Conservation (phyloP, 1,140 invertebrate genomes). For the Theocolax elegans region DNA sequence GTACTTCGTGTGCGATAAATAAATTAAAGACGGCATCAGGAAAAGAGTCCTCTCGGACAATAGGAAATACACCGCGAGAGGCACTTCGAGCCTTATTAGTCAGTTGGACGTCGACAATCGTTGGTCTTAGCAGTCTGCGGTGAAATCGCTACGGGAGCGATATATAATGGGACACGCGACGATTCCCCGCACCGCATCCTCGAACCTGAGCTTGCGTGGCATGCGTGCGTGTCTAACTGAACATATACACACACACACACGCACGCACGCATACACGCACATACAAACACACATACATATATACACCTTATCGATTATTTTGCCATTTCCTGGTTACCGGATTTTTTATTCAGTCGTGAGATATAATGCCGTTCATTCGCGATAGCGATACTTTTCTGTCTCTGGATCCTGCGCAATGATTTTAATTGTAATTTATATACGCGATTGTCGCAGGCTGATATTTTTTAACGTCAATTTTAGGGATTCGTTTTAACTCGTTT, state of each 20-base stretch:
- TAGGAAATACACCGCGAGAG: slow-evolving; percentile 17
- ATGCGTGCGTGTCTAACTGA: neutral
- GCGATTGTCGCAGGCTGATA: too few species aligned
- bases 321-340: neutral
- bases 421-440: too few species aligned
- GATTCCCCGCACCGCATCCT: neutral
- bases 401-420: too few species aligned
- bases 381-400: too few species aligned
- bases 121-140: too few species aligned
- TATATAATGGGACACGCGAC: slow-evolving; percentile 16
- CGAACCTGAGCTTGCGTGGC: neutral
- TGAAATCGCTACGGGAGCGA: neutral
- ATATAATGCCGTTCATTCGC: neutral
- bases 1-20: slow-evolving; percentile 2
- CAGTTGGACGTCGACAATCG: neutral
- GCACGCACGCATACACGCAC: too few species aligned
- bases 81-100: slow-evolving; percentile 20
- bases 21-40: slow-evolving; percentile 24
- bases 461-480: too few species aligned
- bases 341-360: neutral
- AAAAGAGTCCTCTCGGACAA: slow-evolving; percentile 20
- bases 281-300: too few species aligned
- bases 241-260: too few species aligned
- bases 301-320: slow-evolving; percentile 16
- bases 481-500: too few species aligned